Percentiles rank a stretch among this genome's conserved stretches.
These are phyloP conservation scores for Galemys pyrenaicus DNA, from an alignment of 2,113 vertebrate species.

Conservation along the genomic window DNA sequence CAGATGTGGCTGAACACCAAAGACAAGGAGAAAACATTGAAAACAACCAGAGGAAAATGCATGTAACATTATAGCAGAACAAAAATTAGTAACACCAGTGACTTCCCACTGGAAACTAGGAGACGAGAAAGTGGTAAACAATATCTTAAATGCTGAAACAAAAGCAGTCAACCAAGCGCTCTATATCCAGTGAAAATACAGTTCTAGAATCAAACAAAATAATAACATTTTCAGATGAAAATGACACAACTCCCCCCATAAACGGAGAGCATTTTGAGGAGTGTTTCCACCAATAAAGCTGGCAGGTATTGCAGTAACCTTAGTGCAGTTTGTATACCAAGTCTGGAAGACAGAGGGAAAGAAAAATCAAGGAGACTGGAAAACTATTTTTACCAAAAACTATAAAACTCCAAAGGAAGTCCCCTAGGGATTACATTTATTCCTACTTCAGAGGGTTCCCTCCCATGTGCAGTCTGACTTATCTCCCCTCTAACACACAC, in stretches of 20 bases:
- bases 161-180: not conserved
- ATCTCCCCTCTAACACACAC: not conserved
- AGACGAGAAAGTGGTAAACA: not conserved
- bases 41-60: not conserved
- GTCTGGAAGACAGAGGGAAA: not conserved
- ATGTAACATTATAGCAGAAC: not conserved
- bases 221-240: not conserved
- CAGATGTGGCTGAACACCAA: not conserved
- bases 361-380: not conserved
- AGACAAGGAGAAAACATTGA: slow-evolving; percentile 20
- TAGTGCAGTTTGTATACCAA: not conserved
- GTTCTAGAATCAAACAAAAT: not conserved
- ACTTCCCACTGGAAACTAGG: not conserved
- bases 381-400: not conserved
- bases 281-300: not conserved
- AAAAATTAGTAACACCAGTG: not conserved
- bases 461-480: not conserved
- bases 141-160: not conserved
- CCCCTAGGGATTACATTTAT: not conserved
- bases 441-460: not conserved
- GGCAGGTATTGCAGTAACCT: not conserved
- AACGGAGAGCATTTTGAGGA: not conserved
- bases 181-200: not conserved
- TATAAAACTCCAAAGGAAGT: not conserved
- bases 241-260: not conserved